A percentile compares a stretch with the other conserved stretches of the same genome.
phyloP scores from a whole-genome alignment of 2,888 invertebrate species.

The Cryptocheilus praepositus region DNA sequence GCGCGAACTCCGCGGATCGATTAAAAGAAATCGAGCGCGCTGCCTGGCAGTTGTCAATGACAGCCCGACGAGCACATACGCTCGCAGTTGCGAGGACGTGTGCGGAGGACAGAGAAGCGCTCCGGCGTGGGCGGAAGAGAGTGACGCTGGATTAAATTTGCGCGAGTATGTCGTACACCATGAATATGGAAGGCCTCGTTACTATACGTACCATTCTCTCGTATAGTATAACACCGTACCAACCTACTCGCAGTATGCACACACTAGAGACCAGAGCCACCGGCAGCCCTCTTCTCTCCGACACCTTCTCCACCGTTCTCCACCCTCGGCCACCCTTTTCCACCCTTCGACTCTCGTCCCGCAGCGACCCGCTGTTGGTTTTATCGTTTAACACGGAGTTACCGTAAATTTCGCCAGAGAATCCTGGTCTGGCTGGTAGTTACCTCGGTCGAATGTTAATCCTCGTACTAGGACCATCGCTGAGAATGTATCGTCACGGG shows the following conservation, averaged over 20 bases:
- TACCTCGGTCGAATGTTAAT: constrained; percentile 61
- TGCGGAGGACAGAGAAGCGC: constrained; percentile 8
- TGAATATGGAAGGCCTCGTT: constrained; percentile 73
- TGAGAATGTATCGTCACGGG: constrained; percentile 44
- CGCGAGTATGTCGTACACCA: constrained; percentile 67
- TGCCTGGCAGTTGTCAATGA: constrained; percentile 29
- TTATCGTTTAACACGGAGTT: constrained; percentile 68
- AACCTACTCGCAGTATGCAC: constrained; percentile 41
- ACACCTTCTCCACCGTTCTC: constrained; percentile 16
- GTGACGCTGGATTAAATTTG: constrained; percentile 69
- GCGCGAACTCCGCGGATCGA: constrained; percentile 21
- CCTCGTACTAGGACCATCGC: constrained; percentile 41
- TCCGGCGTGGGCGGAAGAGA: constrained; percentile 32
- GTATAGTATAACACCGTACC: constrained; percentile 46
- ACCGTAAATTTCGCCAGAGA: constrained; percentile 58
- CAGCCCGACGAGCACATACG: not conserved
- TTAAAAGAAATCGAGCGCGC: constrained; percentile 33
- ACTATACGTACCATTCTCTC: constrained; percentile 64
- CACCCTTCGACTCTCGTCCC: constrained; percentile 31
- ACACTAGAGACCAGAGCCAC: constrained; percentile 42
- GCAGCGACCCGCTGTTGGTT: constrained; percentile 59
- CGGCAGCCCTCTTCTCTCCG: constrained; percentile 21
- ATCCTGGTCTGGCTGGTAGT: constrained; percentile 54
- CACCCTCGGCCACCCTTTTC: constrained; percentile 26
- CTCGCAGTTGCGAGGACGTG: constrained; percentile 2